Base-by-base conservation (phyloP, 37 sponge, comb jelly and placozoan genomes). In the Eunapius fragilis region DNA sequence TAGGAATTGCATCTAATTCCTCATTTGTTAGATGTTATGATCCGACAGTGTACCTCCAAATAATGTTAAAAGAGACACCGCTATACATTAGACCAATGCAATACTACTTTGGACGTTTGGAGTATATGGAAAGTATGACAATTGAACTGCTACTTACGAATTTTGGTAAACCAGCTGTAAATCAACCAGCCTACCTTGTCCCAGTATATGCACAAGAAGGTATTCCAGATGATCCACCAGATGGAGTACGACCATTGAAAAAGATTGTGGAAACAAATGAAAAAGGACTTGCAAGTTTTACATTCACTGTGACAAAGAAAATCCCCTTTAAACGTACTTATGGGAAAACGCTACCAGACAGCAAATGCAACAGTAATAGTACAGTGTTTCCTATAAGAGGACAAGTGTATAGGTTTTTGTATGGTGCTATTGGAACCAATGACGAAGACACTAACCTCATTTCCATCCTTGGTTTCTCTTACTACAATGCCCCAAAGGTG, bases 401-500 rank as follows among this genome's bases (percentile, higher is more conserved):
- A 28, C 84, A 84, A 45, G 35, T 74, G 17, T 84, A 74, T 74
- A 72, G 24, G 28, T 84, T 84, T 74, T 11, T 32, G 9, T 84
- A 84, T 49, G 22, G 28, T 25, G 32, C 67, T 25, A 45, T 10
- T 25, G 37, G n/a, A 11, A 10, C 37, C 12, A 19, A 76, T 24
- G 41, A 34, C 12, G 25, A 34, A 2, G 32, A 11, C 17, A 14
- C 22, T 37, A 17, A 41, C 41, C 3, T 34, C 7, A 76, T 76
- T 25, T 19, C 77, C 0, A 37, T 76, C 19, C 38, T 32, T 33
- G 77, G 25, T 24, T 76, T 34, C 37, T 76, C 77, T 12, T 58
- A 58, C 22, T 58, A 17, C 58, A 19, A 58, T 2, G 58, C 6
- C 0, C 58, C 58, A 3, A 0, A 17, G 2, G 17, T 19, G 14